These are phyloP conservation scores for Bombylius major DNA, from an alignment of 2,888 invertebrate species.

Conservation along the genomic window DNA sequence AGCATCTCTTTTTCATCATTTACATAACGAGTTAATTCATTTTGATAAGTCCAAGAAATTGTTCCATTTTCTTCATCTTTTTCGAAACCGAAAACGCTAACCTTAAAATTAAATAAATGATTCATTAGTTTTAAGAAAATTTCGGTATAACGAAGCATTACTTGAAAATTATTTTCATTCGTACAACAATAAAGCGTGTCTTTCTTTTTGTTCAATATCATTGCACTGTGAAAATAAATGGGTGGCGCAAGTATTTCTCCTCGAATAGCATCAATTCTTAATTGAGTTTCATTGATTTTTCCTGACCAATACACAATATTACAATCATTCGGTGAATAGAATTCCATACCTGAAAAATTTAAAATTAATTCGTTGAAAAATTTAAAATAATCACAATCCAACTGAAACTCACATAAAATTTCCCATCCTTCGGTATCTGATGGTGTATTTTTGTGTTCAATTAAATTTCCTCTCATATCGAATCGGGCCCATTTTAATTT, in stretches of 20 bases:
- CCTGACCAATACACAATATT: conserved; percentile 71
- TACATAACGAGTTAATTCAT: conserved; percentile 49
- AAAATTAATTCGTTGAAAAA: background rate
- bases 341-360: conserved; percentile 49
- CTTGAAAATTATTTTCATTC: conserved; percentile 48
- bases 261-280: conserved; percentile 52
- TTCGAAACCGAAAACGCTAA: conserved; percentile 23
- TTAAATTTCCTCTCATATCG: conserved; percentile 62
- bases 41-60: conserved; percentile 45
- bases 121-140: background rate
- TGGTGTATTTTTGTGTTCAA: conserved; percentile 45
- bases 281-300: conserved; percentile 58
- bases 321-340: conserved; percentile 53
- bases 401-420: conserved; percentile 47
- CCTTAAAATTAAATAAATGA: conserved; percentile 10
- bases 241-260: conserved; percentile 19
- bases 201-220: conserved; percentile 55
- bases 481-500: conserved; percentile 62
- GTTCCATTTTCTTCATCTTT: conserved; percentile 18
- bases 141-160: conserved; percentile 15
- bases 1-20: conserved; percentile 64
- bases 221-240: conserved; percentile 38
- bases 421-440: conserved; percentile 53
- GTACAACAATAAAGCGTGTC: conserved; percentile 57
- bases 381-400: no score